These are phyloP conservation scores for Odontamblyopus rebecca DNA, from an alignment of 2,797 vertebrate genomes.

Conservation along the genomic window DNA sequence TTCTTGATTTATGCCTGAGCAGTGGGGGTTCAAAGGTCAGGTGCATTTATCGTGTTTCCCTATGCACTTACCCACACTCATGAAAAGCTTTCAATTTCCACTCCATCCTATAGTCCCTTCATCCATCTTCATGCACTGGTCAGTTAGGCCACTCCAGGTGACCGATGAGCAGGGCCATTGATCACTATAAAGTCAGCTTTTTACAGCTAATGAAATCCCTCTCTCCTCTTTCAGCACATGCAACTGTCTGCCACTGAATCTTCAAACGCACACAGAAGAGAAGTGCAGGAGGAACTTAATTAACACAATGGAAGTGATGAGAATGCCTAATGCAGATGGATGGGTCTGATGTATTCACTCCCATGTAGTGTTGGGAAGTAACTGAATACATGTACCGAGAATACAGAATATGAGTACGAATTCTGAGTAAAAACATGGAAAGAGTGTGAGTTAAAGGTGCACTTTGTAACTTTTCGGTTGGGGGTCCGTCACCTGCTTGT, in stretches of 20 bases:
- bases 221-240: slow-evolving; percentile 23
- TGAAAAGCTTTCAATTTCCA: slow-evolving; percentile 37
- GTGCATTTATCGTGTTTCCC: slow-evolving; percentile 23
- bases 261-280: slow-evolving; percentile 4
- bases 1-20: not conserved
- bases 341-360: slow-evolving; percentile 25
- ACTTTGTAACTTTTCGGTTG: no score
- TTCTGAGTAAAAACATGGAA: no score
- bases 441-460: no score
- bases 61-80: slow-evolving; percentile 18
- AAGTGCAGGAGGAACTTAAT: slow-evolving; percentile 15
- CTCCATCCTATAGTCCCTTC: slow-evolving; percentile 28
- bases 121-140: slow-evolving; percentile 46
- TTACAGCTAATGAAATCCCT: slow-evolving; percentile 56
- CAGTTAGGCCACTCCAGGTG: slow-evolving; percentile 43
- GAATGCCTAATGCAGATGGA: slow-evolving; percentile 37
- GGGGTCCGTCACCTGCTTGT: no score
- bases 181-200: slow-evolving; percentile 49
- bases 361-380: not conserved
- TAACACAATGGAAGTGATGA: slow-evolving; percentile 30
- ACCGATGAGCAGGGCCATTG: slow-evolving; percentile 48
- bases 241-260: slow-evolving; percentile 13
- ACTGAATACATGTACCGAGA: no score
- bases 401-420: no score
- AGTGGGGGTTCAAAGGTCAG: slow-evolving; percentile 19